These are phyloP conservation scores for Cantharis nigra DNA, from an alignment of 2,888 invertebrate species.

Conservation along the genomic window DNA sequence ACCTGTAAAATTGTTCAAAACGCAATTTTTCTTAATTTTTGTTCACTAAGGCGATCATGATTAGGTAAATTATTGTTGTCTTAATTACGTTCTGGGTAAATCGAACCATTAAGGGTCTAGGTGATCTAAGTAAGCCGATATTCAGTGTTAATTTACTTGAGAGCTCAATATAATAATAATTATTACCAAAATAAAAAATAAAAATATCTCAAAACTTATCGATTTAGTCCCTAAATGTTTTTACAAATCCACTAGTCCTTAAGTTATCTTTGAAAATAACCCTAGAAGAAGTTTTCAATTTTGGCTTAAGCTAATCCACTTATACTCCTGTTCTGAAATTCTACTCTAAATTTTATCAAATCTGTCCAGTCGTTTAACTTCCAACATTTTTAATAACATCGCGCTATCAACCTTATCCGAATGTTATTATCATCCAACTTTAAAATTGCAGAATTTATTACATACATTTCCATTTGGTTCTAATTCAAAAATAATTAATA, in stretches of 20 bases:
- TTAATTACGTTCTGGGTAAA: conserved; percentile 15
- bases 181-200: background rate
- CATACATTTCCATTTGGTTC: background rate
- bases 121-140: conserved; percentile 12
- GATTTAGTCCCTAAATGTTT: background rate
- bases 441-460: background rate
- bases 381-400: background rate
- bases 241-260: background rate
- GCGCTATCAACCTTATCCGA: background rate
- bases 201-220: background rate
- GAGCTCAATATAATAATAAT: background rate
- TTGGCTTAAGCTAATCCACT: background rate
- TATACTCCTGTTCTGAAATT: background rate
- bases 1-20: too few species aligned
- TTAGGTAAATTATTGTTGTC: background rate
- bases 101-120: conserved; percentile 6
- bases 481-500: background rate
- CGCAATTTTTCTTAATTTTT: too few species aligned
- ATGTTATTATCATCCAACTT: background rate
- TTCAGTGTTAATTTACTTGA: conserved; percentile 10
- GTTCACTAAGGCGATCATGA: background rate
- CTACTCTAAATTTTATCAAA: background rate
- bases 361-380: background rate
- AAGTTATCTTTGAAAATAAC: background rate
- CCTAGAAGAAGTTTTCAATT: background rate